Conservation (phyloP, 2,888 invertebrate genomes). For the Platypus cylindrus region DNA sequence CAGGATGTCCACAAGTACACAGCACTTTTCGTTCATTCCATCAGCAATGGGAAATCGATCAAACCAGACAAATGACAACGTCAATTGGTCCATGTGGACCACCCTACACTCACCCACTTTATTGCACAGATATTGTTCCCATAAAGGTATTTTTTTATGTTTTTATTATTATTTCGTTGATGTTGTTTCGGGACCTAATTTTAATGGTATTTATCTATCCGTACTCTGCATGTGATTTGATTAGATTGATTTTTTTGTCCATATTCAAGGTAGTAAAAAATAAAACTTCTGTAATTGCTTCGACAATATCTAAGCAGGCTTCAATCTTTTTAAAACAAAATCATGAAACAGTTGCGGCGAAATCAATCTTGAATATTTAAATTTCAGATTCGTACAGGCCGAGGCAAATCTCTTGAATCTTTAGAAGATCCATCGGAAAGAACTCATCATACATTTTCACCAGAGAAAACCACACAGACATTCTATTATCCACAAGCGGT, state of each 20-base stretch:
- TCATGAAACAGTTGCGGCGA: too few species aligned
- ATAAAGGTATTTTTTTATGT: conserved; percentile 35
- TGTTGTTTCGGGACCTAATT: too few species aligned
- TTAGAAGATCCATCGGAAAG: conserved; percentile 66
- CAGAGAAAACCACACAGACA: conserved; percentile 48
- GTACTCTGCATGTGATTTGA: conserved; percentile 1
- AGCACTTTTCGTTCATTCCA: conserved; percentile 46
- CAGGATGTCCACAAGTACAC: conserved; percentile 36
- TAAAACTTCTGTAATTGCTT: not conserved
- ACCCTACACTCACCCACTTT: conserved; percentile 29
- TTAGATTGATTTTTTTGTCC: too few species aligned
- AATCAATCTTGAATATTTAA: too few species aligned
- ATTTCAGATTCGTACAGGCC: conserved; percentile 70
- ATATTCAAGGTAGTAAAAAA: not conserved
- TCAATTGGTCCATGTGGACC: conserved; percentile 14
- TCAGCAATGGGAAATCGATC: conserved; percentile 57
- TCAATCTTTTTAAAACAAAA: too few species aligned
- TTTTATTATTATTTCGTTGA: conserved; percentile 4
- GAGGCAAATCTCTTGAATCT: conserved; percentile 77
- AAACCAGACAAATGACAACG: conserved; percentile 40
- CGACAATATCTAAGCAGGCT: not conserved
- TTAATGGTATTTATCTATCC: too few species aligned
- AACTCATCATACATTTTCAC: conserved; percentile 45
- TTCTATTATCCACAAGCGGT: conserved; percentile 38
- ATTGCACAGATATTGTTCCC: conserved; percentile 42